These are phyloP conservation scores for Crocidura indochinensis DNA, from an alignment of 2,797 vertebrate genomes.

Conservation along the genomic window DNA sequence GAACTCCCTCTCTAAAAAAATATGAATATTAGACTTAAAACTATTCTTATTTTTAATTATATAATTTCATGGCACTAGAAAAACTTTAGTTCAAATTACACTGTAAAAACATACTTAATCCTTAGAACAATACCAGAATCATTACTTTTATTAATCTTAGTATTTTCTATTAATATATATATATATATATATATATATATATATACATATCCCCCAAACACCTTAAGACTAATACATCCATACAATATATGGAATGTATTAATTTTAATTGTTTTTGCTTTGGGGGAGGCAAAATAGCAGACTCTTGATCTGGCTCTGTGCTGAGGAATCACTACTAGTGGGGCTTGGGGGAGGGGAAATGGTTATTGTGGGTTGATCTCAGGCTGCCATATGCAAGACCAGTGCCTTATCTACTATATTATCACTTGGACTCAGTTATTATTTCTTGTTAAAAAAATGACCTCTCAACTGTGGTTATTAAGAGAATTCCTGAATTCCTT, in stretches of 20 bases:
- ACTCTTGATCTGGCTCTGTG: too few species aligned
- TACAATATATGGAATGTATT: background rate
- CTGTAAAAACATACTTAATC: slow-evolving; percentile 13
- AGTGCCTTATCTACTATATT: too few species aligned
- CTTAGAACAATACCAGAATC: slow-evolving; percentile 38
- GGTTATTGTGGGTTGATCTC: too few species aligned
- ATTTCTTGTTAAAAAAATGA: slow-evolving; percentile 59
- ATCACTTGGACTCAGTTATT: background rate
- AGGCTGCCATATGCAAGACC: too few species aligned
- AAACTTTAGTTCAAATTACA: slow-evolving; percentile 45
- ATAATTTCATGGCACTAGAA: slow-evolving; percentile 53
- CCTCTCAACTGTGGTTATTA: slow-evolving; percentile 55
- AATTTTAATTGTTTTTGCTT: background rate
- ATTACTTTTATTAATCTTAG: background rate
- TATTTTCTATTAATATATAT: background rate
- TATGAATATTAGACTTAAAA: background rate
- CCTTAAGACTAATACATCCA: slow-evolving; percentile 3
- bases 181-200: background rate
- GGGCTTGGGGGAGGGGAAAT: too few species aligned
- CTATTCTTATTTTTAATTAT: slow-evolving; percentile 8
- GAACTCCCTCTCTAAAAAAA: background rate
- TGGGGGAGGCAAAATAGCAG: too few species aligned
- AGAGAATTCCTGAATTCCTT: slow-evolving; percentile 24
- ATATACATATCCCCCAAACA: background rate
- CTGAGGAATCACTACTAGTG: too few species aligned